Evolutionary conservation across 2,113 vertebrate species (phyloP).

Genomic region (Phrynocephalus versicolor): DNA sequence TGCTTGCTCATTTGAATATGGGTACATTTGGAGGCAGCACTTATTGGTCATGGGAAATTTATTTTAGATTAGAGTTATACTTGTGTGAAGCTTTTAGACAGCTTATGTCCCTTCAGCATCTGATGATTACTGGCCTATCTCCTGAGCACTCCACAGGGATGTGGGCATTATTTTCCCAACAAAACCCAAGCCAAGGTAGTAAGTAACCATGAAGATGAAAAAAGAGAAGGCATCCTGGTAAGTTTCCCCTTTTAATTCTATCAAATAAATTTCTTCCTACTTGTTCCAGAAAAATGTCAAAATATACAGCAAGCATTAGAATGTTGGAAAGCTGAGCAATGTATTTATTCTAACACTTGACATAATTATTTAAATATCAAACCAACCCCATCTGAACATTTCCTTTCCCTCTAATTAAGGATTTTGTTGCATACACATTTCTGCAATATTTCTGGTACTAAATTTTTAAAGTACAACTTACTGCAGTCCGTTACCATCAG

Average conservation of each 20-base stretch:
- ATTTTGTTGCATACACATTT: neutral
- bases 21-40: slow-evolving; percentile 30
- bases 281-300: neutral
- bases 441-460: neutral
- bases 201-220: slow-evolving; percentile 34
- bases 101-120: slow-evolving; percentile 45
- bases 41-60: slow-evolving; percentile 61
- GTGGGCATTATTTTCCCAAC: slow-evolving; percentile 15
- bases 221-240: neutral
- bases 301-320: neutral
- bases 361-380: neutral
- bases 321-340: neutral
- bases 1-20: slow-evolving; percentile 56
- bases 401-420: neutral
- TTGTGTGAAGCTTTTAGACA: slow-evolving; percentile 47
- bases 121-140: slow-evolving; percentile 50
- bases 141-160: slow-evolving; percentile 22
- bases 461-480: neutral
- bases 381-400: neutral
- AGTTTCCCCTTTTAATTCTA: neutral
- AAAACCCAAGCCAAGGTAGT: neutral
- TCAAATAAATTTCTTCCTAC: neutral
- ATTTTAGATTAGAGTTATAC: slow-evolving; percentile 49
- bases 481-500: neutral
- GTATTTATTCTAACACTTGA: neutral